Evolutionary conservation across 2,888 invertebrate species (phyloP).

Genomic region (Tineola bisselliella): DNA sequence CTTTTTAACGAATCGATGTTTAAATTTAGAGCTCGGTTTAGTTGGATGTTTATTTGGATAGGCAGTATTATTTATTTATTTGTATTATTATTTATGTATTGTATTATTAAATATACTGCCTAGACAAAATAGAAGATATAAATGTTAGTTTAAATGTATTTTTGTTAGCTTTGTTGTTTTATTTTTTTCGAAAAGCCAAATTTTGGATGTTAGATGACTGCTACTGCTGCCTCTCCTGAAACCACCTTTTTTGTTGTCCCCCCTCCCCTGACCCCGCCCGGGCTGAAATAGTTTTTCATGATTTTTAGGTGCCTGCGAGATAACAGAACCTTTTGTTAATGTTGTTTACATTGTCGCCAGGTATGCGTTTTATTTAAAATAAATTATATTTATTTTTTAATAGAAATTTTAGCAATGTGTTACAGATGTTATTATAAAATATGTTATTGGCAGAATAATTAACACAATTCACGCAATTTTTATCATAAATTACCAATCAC

Average conservation of each 20-base stretch:
- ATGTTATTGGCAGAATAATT: too few relatives aligned
- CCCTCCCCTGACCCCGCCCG: slow-evolving; percentile 55
- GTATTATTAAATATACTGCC: slow-evolving; percentile 42
- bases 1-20: slow-evolving; percentile 31
- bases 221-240: slow-evolving; percentile 48
- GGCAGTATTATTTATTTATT: slow-evolving; percentile 50
- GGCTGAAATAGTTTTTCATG: slow-evolving; percentile 64
- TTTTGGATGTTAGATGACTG: slow-evolving; percentile 63
- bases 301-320: slow-evolving; percentile 67
- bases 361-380: slow-evolving; percentile 54
- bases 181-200: slow-evolving; percentile 47
- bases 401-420: slow-evolving; percentile 9
- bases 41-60: slow-evolving; percentile 54
- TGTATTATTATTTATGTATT: slow-evolving; percentile 15
- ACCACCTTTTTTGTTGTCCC: slow-evolving; percentile 48
- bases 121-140: slow-evolving; percentile 34
- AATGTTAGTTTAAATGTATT: slow-evolving; percentile 44
- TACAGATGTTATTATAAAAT: too few relatives aligned
- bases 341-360: slow-evolving; percentile 70
- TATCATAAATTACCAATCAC: too few relatives aligned
- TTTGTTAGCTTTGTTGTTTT: slow-evolving; percentile 68
- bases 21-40: slow-evolving; percentile 59
- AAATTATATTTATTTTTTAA: slow-evolving; percentile 15
- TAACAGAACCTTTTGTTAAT: slow-evolving; percentile 56
- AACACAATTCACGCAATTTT: too few relatives aligned